phyloP scores from a whole-genome alignment of 2,888 invertebrate genomes.

The Nudaria mundana region DNA sequence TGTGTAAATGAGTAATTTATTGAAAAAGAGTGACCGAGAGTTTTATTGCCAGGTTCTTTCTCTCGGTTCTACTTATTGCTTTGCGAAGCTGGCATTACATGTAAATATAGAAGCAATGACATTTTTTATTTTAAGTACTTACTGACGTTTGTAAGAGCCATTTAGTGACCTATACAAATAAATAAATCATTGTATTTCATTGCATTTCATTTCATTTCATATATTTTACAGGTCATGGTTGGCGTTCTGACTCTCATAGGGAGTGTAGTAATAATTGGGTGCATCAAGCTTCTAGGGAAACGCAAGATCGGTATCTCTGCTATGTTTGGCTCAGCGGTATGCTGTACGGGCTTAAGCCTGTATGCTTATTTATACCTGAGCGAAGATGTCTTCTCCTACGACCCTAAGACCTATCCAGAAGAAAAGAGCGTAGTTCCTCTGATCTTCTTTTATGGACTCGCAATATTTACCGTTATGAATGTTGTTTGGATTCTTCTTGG shows the following conservation, averaged over 20 bases:
- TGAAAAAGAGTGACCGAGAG: no score
- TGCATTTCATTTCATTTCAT: no score
- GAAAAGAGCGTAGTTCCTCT: conserved; percentile 63
- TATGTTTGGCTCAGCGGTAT: conserved; percentile 60
- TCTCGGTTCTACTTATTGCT: no score
- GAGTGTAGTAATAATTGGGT: conserved; percentile 56
- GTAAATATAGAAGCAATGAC: no score
- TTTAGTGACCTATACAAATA: no score
- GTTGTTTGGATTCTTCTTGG: conserved; percentile 80
- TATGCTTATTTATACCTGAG: conserved; percentile 63
- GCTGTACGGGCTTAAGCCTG: conserved; percentile 61
- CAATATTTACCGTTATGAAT: conserved; percentile 60
- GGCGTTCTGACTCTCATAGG: conserved; percentile 70
- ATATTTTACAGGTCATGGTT: conserved; percentile 68
- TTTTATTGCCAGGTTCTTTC: no score
- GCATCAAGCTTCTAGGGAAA: conserved; percentile 70
- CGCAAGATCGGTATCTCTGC: conserved; percentile 68
- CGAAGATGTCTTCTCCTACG: conserved; percentile 66
- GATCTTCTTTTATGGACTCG: conserved; percentile 59
- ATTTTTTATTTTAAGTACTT: no score
- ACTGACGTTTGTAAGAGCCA: no score
- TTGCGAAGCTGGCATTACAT: no score
- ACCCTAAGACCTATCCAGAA: conserved; percentile 56
- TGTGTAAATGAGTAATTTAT: no score
- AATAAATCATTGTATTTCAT: no score